Base-by-base conservation (phyloP, 1,140 invertebrate species). In the Drosophila seguyi region DNA sequence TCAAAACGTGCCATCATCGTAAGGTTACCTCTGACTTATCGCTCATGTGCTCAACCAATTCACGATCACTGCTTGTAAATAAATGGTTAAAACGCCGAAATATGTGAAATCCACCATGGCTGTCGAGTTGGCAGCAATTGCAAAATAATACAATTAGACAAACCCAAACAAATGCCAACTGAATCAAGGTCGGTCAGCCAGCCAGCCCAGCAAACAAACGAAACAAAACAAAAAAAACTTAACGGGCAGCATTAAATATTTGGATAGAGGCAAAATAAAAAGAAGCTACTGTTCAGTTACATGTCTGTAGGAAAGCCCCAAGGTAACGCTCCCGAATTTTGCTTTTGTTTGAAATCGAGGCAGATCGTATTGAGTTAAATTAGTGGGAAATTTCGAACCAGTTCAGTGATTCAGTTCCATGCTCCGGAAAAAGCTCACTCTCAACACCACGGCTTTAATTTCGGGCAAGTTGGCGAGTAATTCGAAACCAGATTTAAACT, bases 111-210 rank as follows among this genome's bases (percentile, higher is more conserved):
- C 36, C 62, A 44, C 18, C 29, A 45, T 31, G 53, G 69, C 72
- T 34, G n/a, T 56, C 52, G 61, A 44, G 34, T 45, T 76, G 83
- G 66, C 83, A 79, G 74, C 75, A 79, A 76, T 87, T 86, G 80
- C 84, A 53, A 84, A 86, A 87, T 88, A 84, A 77, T 73, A 68
- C 75, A 88, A 88, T 83, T 82, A 82, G 61, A 65, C 69, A 79
- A 76, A 81, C 59, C 86, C 68, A 38, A 60, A 45, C 75, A 66
- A 73, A 66, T 60, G 67, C 56, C 69, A 79, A 79, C 65, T 65
- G 38, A 76, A 81, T 57, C 62, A 74, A 82, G 44, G 82, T 76
- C 56, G 44, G 47, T 14, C 61, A 55, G 42, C 72, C 38, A 59
- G 38, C 62, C 6, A 22, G 47, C 47, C 22, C 45, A 31, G 47